Conservation (phyloP, 2,888 invertebrate species). For the Ochropleura plecta region DNA sequence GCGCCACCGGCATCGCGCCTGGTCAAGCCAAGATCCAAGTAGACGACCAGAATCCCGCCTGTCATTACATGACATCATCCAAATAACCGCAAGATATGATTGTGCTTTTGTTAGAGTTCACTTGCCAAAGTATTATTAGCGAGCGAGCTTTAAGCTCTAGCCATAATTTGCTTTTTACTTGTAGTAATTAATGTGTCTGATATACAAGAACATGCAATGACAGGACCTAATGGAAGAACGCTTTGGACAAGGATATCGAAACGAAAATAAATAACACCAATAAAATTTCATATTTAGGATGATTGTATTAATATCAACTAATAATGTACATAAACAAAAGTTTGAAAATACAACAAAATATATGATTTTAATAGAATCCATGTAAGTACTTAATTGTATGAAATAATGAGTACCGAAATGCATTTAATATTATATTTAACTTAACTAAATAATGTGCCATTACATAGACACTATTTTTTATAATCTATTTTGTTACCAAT, state of each 20-base stretch:
- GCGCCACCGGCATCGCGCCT: constrained; percentile 95
- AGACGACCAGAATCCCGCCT: constrained; percentile 49
- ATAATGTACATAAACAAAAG: constrained; percentile 66
- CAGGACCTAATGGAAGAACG: constrained; percentile 34
- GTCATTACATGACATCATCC: constrained; percentile 44
- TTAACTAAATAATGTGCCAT: constrained; percentile 77
- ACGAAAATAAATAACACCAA: constrained; percentile 64
- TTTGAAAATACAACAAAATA: constrained; percentile 57
- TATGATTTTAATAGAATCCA: constrained; percentile 48
- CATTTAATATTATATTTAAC: constrained; percentile 74
- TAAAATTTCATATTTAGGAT: constrained; percentile 57
- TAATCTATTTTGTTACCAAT: constrained; percentile 76
- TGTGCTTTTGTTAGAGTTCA: constrained; percentile 38
- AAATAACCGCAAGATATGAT: constrained; percentile 38
- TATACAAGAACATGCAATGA: constrained; percentile 35
- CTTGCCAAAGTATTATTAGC: not conserved
- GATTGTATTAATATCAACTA: constrained; percentile 64
- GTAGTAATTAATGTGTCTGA: constrained; percentile 23
- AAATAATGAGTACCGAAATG: constrained; percentile 73
- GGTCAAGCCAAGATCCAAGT: constrained; percentile 92
- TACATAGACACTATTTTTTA: constrained; percentile 69
- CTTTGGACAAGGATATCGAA: constrained; percentile 61
- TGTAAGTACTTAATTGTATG: constrained; percentile 54
- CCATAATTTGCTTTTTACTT: constrained; percentile 9
- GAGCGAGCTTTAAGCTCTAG: not conserved